Evolutionary conservation across 2,888 invertebrate species (phyloP).

Genomic region (Phorcus lineatus): DNA sequence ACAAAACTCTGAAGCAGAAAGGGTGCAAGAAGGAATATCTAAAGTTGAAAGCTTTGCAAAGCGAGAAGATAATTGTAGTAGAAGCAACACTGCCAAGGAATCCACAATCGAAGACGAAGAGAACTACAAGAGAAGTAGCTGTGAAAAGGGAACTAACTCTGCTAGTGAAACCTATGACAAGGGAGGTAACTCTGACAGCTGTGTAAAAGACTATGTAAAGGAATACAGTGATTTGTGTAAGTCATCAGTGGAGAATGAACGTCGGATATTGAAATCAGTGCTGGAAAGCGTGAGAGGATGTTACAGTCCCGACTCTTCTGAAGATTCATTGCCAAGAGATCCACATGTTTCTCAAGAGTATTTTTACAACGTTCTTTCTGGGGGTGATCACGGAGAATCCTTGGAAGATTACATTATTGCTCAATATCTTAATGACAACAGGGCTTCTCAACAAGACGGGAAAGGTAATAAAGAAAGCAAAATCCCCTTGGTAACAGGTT

Average conservation of each 20-base stretch:
- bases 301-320: background rate
- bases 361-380: background rate
- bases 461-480: background rate
- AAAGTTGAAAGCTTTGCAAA: too few relatives aligned
- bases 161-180: too few relatives aligned
- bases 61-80: too few relatives aligned
- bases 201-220: background rate
- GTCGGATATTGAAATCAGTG: background rate
- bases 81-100: too few relatives aligned
- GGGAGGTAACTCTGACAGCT: background rate
- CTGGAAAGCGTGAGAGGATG: background rate
- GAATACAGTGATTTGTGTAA: background rate
- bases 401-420: too few relatives aligned
- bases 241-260: background rate
- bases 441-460: background rate
- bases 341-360: background rate
- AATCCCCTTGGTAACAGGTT: too few relatives aligned
- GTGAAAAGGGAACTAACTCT: too few relatives aligned
- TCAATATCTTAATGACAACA: background rate
- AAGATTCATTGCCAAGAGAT: background rate
- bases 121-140: too few relatives aligned
- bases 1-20: too few relatives aligned
- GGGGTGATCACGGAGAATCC: background rate
- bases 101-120: too few relatives aligned
- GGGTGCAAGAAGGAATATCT: too few relatives aligned